phyloP scores from a whole-genome alignment of 2,113 vertebrate genomes.

The Seriola dumerili region DNA sequence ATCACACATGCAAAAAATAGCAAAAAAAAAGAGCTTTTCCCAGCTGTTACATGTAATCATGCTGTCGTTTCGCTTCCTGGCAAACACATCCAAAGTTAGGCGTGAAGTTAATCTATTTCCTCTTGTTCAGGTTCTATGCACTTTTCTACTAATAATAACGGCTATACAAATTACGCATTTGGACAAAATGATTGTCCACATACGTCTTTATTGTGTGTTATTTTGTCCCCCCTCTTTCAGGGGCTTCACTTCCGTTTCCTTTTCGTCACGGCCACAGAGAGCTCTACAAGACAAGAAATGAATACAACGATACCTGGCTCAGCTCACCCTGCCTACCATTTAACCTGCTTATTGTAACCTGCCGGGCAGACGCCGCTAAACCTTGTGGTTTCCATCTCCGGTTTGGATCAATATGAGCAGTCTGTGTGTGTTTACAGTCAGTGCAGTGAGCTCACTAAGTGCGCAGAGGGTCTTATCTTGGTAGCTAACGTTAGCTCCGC shows the following conservation, averaged over 20 bases:
- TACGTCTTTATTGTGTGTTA: background rate
- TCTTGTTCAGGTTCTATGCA: background rate
- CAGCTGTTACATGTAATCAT: background rate
- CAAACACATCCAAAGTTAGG: background rate
- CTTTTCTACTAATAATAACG: background rate
- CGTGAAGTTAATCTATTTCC: background rate
- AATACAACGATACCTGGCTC: background rate
- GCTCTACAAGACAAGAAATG: background rate
- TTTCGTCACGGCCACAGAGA: conserved; percentile 26
- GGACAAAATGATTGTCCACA: background rate
- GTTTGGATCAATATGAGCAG: conserved; percentile 37
- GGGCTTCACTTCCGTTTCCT: conserved; percentile 67
- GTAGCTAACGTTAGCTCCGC: conserved; percentile 67
- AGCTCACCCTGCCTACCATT: background rate
- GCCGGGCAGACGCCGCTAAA: background rate
- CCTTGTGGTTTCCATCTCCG: rapidly evolving
- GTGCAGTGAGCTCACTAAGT: conserved; percentile 45
- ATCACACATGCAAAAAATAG: background rate
- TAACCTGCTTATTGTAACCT: background rate
- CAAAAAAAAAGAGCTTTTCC: rapidly evolving
- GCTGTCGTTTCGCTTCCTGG: background rate
- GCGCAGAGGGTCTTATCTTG: conserved; percentile 47
- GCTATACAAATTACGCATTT: background rate
- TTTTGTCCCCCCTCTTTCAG: background rate
- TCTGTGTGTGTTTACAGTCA: conserved; percentile 14